A percentile compares a stretch with the other conserved stretches of the same genome.
Evolutionary conservation across 2,113 vertebrate genomes (phyloP).

Genomic region (Pterophyllum scalare): DNA sequence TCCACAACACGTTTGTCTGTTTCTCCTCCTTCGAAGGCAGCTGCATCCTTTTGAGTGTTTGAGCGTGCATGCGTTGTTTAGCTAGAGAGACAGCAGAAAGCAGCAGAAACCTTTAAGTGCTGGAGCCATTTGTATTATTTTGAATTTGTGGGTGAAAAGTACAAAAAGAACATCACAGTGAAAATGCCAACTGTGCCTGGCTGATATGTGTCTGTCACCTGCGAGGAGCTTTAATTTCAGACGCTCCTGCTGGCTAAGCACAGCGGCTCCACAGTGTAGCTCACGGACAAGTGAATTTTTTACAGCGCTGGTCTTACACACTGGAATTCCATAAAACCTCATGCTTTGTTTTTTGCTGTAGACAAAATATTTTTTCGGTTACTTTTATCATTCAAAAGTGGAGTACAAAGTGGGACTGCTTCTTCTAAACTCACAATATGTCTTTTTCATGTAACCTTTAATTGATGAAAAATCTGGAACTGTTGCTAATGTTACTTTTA

Average conservation of each 20-base stretch:
- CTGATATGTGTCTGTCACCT: background rate
- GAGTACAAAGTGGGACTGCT: background rate
- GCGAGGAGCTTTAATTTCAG: background rate
- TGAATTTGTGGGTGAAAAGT: background rate
- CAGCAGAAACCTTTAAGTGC: background rate
- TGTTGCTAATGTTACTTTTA: background rate
- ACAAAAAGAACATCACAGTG: background rate
- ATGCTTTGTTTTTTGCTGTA: background rate
- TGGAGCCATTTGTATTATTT: slow-evolving; percentile 3
- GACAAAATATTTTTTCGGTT: background rate
- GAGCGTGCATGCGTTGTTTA: background rate
- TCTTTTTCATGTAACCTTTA: background rate
- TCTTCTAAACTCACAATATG: background rate
- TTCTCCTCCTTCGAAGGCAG: background rate
- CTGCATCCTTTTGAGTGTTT: background rate
- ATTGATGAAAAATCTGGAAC: background rate
- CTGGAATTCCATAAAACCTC: background rate
- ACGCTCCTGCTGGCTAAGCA: background rate
- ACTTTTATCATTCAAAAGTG: too few relatives aligned
- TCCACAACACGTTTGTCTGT: background rate
- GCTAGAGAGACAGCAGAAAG: background rate
- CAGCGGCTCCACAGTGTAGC: background rate
- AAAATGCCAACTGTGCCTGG: background rate
- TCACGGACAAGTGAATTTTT: background rate
- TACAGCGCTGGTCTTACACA: background rate